Evolutionary conservation across 2,113 vertebrate genomes (phyloP).

Genomic region (Oncorhynchus mykiss): DNA sequence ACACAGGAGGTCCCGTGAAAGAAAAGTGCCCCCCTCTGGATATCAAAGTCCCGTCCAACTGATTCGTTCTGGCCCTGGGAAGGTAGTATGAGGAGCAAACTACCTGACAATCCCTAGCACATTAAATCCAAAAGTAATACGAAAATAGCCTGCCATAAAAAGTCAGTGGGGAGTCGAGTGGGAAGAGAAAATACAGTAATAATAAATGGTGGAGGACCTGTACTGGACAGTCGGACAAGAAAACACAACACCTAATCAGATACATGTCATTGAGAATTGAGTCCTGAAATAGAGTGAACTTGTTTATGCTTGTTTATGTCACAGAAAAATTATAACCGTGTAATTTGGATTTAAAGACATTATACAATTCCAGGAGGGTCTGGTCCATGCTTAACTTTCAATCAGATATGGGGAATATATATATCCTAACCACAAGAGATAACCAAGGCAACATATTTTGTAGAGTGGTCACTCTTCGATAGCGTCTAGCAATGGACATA

Average conservation of each 20-base stretch:
- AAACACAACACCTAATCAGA: conserved; percentile 46
- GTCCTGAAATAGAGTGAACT: conserved; percentile 21
- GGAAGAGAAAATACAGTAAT: conserved; percentile 32
- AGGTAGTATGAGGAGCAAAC: too few species aligned
- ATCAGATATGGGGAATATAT: conserved; percentile 26
- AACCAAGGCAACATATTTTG: background rate
- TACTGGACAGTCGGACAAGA: conserved; percentile 16
- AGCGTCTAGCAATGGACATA: conserved; percentile 2
- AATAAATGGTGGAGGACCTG: conserved; percentile 28
- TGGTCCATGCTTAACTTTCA: conserved; percentile 12
- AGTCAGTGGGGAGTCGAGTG: conserved; percentile 3
- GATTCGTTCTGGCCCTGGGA: too few species aligned
- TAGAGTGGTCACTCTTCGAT: conserved; percentile 19
- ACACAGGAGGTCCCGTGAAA: too few species aligned
- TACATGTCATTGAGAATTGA: conserved; percentile 46
- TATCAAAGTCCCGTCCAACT: too few species aligned
- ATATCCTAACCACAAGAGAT: conserved; percentile 24
- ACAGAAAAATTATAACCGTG: conserved; percentile 39
- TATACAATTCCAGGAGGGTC: conserved; percentile 41
- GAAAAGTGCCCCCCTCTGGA: too few species aligned
- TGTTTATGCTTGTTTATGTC: conserved; percentile 34
- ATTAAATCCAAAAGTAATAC: conserved; percentile 50
- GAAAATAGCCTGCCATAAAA: conserved; percentile 36
- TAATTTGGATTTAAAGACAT: conserved; percentile 46
- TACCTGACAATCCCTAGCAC: conserved; percentile 42